Conservation (phyloP, 1,140 invertebrate species). For the Andricus grossulariae region DNA sequence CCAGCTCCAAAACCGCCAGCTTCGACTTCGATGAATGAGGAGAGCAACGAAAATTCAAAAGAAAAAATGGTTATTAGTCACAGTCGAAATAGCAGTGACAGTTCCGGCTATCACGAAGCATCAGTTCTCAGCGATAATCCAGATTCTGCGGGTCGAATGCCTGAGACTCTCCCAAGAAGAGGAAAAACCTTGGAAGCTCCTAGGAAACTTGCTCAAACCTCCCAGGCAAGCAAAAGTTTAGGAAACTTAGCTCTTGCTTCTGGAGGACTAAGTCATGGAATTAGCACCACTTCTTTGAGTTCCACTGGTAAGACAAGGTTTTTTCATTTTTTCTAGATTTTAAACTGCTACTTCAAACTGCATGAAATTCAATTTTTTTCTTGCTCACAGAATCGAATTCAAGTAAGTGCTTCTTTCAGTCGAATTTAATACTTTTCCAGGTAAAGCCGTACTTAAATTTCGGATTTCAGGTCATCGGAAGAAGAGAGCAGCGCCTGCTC, state of each 20-base stretch:
- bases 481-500: slow-evolving; percentile 69
- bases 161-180: slow-evolving; percentile 69
- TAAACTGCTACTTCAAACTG: not conserved
- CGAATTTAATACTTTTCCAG: not conserved
- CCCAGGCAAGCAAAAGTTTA: slow-evolving; percentile 71
- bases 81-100: slow-evolving; percentile 86
- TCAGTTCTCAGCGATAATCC: slow-evolving; percentile 82
- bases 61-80: slow-evolving; percentile 78
- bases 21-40: slow-evolving; percentile 17
- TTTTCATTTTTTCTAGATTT: not conserved
- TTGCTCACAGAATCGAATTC: slow-evolving; percentile 44
- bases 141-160: slow-evolving; percentile 69
- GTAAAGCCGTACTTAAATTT: slow-evolving; percentile 3
- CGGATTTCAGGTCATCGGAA: slow-evolving; percentile 65
- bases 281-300: slow-evolving; percentile 70
- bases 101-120: slow-evolving; percentile 85
- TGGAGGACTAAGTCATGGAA: slow-evolving; percentile 64
- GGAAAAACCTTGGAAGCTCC: slow-evolving; percentile 59
- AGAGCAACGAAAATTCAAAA: slow-evolving; percentile 45
- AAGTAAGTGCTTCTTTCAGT: slow-evolving; percentile 44
- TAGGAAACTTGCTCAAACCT: slow-evolving; percentile 67
- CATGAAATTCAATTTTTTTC: not conserved
- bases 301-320: slow-evolving; percentile 62
- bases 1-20: slow-evolving; percentile 79
- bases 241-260: slow-evolving; percentile 65